Base-by-base conservation (phyloP, 2,888 invertebrate species). In the Mythimna pallens region DNA sequence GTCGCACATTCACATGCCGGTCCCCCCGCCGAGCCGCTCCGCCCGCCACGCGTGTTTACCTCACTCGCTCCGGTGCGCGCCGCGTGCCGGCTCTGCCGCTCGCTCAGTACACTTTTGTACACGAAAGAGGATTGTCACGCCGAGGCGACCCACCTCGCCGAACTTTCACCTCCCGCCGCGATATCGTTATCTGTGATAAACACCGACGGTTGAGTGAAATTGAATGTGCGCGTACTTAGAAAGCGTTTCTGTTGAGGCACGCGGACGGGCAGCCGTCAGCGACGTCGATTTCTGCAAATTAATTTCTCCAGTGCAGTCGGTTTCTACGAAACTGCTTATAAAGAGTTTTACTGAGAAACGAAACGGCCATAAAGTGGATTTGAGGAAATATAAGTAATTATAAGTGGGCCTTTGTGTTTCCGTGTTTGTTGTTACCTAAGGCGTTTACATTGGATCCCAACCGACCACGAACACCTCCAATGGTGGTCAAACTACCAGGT, bases 401-500 rank as follows among this genome's bases (percentile, higher is more conserved):
- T 89, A 93, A 94, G 94, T 95, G 94, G 89, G 89, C 91, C 90
- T 92, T 92, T 93, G 95, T 93, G 94, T 95, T 95, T 95, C 92
- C 92, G 95, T 96, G 95, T 92, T 88, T 90, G 91, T 92, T 92
- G 92, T 89, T 89, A 89, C 75, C 84, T 78, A 94, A 94, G 92
- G 89, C 95, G 92, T 94, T 94, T 96, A 96, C 93, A 95, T 96
- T 96, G 96, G 96, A 96, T 96, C 96, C 96, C 95, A 95, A 95
- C 89, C 92, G 92, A 88, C 93, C 92, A 76, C 86, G 87, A 87
- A 89, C 93, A 93, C 96, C 96, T 95, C 94, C 94, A 94, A 96
- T 96, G 96, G 96, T 96, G 96, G 96, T 95, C 86, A 96, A 95
- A 92, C 94, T 96, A 92, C 96, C 96, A 95, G 96, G 96, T 96